Percentiles rank a stretch among this genome's conserved stretches.
These are phyloP conservation scores for Parascotia fuliginaria DNA, from an alignment of 2,888 invertebrate species.

Conservation along the genomic window DNA sequence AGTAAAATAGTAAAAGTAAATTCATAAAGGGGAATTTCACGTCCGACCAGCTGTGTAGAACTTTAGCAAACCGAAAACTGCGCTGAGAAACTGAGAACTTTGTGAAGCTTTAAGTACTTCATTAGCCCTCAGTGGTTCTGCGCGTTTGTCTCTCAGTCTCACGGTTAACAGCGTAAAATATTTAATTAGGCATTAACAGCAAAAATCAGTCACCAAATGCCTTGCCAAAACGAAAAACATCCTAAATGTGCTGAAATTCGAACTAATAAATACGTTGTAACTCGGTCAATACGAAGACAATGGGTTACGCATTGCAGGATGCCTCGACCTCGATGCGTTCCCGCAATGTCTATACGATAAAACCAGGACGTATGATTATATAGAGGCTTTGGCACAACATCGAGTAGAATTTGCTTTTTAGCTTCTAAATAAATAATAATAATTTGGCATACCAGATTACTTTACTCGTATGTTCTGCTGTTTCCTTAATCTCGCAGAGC, in stretches of 20 bases:
- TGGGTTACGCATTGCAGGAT: constrained; percentile 41
- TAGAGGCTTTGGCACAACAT: constrained; percentile 14
- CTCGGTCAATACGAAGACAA: constrained; percentile 18
- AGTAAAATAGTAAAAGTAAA: not conserved
- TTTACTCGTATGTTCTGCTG: no score
- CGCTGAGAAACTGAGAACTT: not conserved
- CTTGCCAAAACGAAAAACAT: not conserved
- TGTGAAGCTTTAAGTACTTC: not conserved
- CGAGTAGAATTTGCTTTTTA: constrained; percentile 13
- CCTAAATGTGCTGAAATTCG: not conserved
- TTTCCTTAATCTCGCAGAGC: no score
- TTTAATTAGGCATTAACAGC: not conserved
- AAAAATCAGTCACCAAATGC: not conserved
- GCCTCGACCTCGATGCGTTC: constrained; percentile 26
- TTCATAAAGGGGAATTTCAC: not conserved
- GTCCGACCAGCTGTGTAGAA: not conserved
- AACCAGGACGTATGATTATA: not conserved
- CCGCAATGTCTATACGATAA: not conserved
- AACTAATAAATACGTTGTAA: not conserved
- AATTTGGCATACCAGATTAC: no score
- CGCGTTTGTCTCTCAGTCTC: no score
- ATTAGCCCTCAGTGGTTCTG: no score
- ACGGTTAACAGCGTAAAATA: no score
- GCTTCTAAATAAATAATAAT: no score
- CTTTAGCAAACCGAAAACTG: not conserved